phyloP scores from a whole-genome alignment of 2,888 invertebrate genomes.

The Melieria picta region DNA sequence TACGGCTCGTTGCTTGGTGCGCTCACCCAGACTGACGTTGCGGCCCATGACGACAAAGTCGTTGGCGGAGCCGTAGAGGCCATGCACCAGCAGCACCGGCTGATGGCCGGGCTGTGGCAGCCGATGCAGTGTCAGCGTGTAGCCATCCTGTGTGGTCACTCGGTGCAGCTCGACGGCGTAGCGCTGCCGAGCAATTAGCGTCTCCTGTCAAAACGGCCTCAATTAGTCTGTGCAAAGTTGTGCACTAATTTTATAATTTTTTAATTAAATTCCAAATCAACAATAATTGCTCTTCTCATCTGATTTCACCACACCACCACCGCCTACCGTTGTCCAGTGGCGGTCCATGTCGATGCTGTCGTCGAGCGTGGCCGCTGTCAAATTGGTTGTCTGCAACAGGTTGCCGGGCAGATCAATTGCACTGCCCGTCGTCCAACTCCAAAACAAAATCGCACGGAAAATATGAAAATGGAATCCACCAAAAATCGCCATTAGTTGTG shows the following conservation, averaged over 20 bases:
- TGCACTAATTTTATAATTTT: too few relatives aligned
- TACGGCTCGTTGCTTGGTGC: too few relatives aligned
- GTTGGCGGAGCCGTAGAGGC: constrained; percentile 51
- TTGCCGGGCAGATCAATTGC: constrained; percentile 48
- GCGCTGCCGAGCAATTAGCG: constrained; percentile 68
- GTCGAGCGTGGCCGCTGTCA: constrained; percentile 42
- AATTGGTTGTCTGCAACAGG: constrained; percentile 45
- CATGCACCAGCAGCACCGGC: constrained; percentile 73
- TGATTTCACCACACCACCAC: too few relatives aligned
- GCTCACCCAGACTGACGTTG: constrained; percentile 37
- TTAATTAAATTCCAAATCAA: too few relatives aligned
- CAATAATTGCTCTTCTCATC: too few relatives aligned
- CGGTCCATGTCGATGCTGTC: constrained; percentile 28
- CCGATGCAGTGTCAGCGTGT: constrained; percentile 73
- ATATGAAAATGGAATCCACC: neutral
- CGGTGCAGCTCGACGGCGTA: constrained; percentile 73
- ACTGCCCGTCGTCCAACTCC: too few relatives aligned
- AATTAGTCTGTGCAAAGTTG: too few relatives aligned
- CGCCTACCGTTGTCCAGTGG: constrained; percentile 19
- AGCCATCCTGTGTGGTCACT: constrained; percentile 79
- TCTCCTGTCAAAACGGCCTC: neutral
- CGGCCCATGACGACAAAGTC: constrained; percentile 67
- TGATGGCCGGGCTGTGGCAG: constrained; percentile 70
- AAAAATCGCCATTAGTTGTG: constrained; percentile 26
- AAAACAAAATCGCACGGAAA: neutral